Evolutionary conservation across 2,113 vertebrate genomes (phyloP), one percentile per base, ranked within the genome.

Genomic region (Salvelinus fontinalis): DNA sequence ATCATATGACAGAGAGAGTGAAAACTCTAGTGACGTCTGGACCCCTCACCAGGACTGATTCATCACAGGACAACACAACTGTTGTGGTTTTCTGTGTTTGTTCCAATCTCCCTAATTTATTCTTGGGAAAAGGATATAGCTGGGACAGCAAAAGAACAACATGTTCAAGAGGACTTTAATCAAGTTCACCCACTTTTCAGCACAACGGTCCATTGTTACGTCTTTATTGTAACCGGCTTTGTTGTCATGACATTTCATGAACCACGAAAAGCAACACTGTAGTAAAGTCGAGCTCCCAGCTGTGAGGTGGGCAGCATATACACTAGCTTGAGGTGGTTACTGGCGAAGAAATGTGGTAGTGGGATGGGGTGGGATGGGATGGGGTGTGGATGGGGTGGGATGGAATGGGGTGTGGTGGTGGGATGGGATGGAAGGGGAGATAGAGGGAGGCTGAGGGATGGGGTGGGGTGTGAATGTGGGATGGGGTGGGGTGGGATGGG

Each of bases 31-130:
- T 44, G 9, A 44, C 8, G 9, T 11, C 39, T 44, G 39, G 39
- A 44, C 39, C 39, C 39, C 39, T 44, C 85, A 81, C 83, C 75
- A 75, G 72, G 86, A 87, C 87, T 89, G 89, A 90, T 77, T 89
- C 87, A 91, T 48, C 29, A 70, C 78, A 62, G 64, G 80, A 67
- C 70, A 65, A 70, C 72, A 83, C 79, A 75, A 64, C 76, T 57
- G 18, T 9, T 80, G 74, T 24, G 67, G 76, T 39, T 22, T 64
- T 69, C 22, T 82, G 39, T 11, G 8, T 11, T 44, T 44, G 9
- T 44, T 44, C 39, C 39, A 11, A 11, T 29, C 51, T 59, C 16
- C 49, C 65, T 64, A 13, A 54, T 71, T 79, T 67, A 54, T n/a
- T 12, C 31, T 67, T 5, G 54, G 22, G 29, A 74, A 77, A 67